Percentiles rank a stretch among this genome's conserved stretches.
phyloP scores from a whole-genome alignment of 2,888 invertebrate genomes.

The Euplexia lucipara region DNA sequence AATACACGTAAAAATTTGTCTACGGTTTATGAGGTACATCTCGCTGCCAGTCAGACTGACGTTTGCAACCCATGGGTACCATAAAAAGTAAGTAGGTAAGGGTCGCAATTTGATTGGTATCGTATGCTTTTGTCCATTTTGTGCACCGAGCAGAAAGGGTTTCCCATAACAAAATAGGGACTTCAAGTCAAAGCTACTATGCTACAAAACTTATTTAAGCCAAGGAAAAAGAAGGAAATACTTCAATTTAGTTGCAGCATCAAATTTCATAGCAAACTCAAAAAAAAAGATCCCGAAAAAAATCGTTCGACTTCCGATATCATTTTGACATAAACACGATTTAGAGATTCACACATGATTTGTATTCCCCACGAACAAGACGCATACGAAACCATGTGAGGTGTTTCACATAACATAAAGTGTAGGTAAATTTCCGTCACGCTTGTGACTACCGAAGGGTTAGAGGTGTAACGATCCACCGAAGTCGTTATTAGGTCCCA shows the following conservation, averaged over 20 bases:
- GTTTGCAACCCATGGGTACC: too few relatives aligned
- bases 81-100: too few relatives aligned
- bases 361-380: conserved; percentile 27
- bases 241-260: background rate
- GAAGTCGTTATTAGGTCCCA: conserved; percentile 45
- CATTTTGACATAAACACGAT: conserved; percentile 20
- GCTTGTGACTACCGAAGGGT: conserved; percentile 39
- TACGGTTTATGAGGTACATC: too few relatives aligned
- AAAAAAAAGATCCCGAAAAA: background rate
- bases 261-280: background rate
- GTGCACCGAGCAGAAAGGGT: background rate
- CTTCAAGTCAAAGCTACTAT: too few relatives aligned
- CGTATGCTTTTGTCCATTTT: too few relatives aligned
- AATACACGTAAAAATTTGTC: too few relatives aligned
- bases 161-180: background rate
- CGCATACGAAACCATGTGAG: conserved; percentile 27
- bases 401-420: conserved; percentile 37
- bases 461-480: conserved; percentile 41
- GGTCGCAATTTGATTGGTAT: too few relatives aligned
- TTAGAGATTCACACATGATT: conserved; percentile 19
- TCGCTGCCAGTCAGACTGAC: too few relatives aligned
- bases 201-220: too few relatives aligned
- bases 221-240: background rate
- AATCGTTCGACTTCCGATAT: background rate
- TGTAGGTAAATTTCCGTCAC: conserved; percentile 44